Evolutionary conservation across 2,113 vertebrate genomes (phyloP).

Genomic region (Hipposideros armiger): DNA sequence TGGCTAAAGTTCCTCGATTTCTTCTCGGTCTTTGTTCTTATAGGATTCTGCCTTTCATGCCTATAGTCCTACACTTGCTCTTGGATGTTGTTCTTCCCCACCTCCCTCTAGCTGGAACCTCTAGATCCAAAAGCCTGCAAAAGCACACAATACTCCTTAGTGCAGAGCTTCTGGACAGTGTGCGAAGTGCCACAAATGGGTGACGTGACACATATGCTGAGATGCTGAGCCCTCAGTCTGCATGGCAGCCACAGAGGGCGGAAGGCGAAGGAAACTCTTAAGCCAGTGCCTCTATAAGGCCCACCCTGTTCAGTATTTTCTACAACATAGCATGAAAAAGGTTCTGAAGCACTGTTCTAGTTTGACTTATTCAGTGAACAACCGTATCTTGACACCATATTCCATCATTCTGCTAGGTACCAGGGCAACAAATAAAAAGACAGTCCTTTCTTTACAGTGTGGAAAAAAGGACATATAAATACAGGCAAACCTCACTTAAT

Average conservation of each 20-base stretch:
- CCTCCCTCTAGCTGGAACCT: background rate
- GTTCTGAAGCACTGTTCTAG: background rate
- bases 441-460: background rate
- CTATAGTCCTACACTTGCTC: background rate
- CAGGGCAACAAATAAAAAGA: background rate
- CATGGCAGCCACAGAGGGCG: background rate
- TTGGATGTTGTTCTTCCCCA: background rate
- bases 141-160: background rate
- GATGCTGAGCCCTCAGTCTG: background rate
- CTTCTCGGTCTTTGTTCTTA: constrained; percentile 35
- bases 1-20: constrained; percentile 18
- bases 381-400: background rate
- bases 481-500: background rate
- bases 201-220: background rate
- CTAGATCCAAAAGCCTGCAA: background rate
- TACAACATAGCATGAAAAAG: background rate
- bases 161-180: background rate
- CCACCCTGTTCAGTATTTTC: background rate
- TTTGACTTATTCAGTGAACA: background rate
- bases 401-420: background rate
- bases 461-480: background rate
- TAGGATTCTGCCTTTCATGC: background rate
- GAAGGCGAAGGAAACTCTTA: background rate
- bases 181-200: too few species aligned
- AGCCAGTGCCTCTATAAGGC: background rate